Conservation (phyloP, 1,140 invertebrate species). For the Drosophila ohnishii region DNA sequence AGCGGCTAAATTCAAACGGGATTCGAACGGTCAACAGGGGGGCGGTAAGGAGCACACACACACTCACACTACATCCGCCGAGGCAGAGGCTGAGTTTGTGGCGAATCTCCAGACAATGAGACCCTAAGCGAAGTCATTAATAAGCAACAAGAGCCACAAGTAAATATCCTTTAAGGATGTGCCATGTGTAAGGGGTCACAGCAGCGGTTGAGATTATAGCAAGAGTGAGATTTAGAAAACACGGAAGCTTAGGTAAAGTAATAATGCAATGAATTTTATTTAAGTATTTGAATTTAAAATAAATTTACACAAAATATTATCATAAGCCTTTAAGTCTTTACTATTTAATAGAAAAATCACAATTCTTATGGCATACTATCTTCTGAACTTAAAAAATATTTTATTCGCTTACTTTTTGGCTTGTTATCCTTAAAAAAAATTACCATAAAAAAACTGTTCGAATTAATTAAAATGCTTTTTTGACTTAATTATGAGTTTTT, state of each 20-base stretch:
- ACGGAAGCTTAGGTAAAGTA: not conserved
- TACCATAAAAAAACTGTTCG: no score
- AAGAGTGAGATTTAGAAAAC: not conserved
- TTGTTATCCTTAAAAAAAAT: no score
- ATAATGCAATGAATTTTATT: not conserved
- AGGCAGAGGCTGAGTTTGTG: conserved; percentile 20
- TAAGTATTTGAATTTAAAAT: not conserved
- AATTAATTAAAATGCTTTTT: no score
- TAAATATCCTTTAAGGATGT: conserved; percentile 78
- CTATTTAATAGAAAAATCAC: no score
- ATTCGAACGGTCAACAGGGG: conserved; percentile 45
- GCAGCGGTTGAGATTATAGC: not conserved
- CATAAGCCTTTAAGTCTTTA: no score
- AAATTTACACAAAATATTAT: not conserved
- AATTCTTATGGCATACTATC: no score
- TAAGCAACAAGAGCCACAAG: conserved; percentile 72
- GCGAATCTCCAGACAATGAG: conserved; percentile 59
- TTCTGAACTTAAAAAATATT: no score
- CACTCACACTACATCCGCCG: conserved; percentile 14
- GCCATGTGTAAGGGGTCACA: conserved; percentile 38
- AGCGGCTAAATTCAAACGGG: conserved; percentile 63
- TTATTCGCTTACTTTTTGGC: no score
- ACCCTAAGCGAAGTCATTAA: conserved; percentile 62
- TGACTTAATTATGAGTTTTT: no score
- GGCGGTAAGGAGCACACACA: conserved; percentile 64